Percentiles rank a stretch among this genome's conserved stretches.
Conservation (phyloP, 1,140 invertebrate genomes). For the Dinothrombium tinctorium region DNA sequence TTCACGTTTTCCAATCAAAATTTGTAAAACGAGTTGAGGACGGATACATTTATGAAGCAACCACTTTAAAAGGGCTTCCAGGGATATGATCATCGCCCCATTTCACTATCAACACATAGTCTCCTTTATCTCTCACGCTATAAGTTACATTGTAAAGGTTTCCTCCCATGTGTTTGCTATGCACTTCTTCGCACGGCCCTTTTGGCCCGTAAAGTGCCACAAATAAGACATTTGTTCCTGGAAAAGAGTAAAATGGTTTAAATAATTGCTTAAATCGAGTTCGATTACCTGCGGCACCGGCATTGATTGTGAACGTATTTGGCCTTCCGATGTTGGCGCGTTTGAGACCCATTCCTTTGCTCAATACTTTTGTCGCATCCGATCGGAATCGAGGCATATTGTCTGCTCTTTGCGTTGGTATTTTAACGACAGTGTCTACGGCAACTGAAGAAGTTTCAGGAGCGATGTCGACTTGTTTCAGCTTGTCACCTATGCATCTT, state of each 20-base stretch:
- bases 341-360: constrained; percentile 83
- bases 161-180: constrained; percentile 74
- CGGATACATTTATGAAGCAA: constrained; percentile 20
- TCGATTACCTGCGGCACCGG: constrained; percentile 45
- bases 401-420: constrained; percentile 29
- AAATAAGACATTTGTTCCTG: constrained; percentile 60
- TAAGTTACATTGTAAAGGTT: constrained; percentile 52
- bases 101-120: constrained; percentile 81
- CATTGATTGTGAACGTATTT: constrained; percentile 71
- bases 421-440: not conserved
- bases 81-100: constrained; percentile 95
- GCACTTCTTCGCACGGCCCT: constrained; percentile 81
- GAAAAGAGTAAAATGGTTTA: not conserved
- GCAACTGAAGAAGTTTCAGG: constrained; percentile 19
- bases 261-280: not conserved
- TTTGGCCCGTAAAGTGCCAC: constrained; percentile 85
- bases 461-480: not conserved
- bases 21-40: too few species aligned
- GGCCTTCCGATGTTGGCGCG: constrained; percentile 78
- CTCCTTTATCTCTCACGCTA: constrained; percentile 59
- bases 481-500: constrained; percentile 38
- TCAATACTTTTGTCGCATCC: constrained; percentile 63
- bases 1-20: too few species aligned
- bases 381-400: constrained; percentile 61
- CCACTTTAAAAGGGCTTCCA: constrained; percentile 82